A percentile compares a stretch with the other conserved stretches of the same genome.
Conservation (phyloP, 2,113 vertebrate species). For the Myrmophylax atrothorax region DNA sequence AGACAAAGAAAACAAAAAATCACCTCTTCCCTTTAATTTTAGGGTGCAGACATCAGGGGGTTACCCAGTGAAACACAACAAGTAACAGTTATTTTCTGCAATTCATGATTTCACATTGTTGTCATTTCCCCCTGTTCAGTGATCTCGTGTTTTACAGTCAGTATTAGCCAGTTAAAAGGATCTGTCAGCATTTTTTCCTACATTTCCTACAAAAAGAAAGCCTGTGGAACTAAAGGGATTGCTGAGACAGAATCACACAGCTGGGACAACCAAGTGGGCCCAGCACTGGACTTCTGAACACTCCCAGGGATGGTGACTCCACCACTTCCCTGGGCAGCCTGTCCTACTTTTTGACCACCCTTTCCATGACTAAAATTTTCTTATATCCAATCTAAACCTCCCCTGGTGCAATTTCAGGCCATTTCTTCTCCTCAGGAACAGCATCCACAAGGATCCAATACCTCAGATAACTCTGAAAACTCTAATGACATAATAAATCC, state of each 20-base stretch:
- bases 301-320: neutral
- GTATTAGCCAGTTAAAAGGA: neutral
- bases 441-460: neutral
- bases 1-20: neutral
- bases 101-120: neutral
- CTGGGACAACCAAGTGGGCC: neutral
- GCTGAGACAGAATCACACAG: neutral
- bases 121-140: neutral
- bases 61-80: neutral
- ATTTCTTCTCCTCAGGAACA: neutral
- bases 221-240: fast-evolving
- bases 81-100: neutral
- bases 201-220: neutral
- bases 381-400: neutral
- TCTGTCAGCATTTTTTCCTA: neutral
- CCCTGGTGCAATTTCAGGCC: neutral
- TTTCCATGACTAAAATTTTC: neutral
- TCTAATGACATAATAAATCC: neutral
- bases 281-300: neutral
- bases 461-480: neutral
- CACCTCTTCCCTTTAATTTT: neutral
- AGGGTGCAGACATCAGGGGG: neutral
- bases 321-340: neutral
- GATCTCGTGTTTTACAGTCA: neutral
- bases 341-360: neutral